Evolutionary conservation across 1,140 invertebrate genomes (phyloP).

Genomic region (Tribolium castaneum): DNA sequence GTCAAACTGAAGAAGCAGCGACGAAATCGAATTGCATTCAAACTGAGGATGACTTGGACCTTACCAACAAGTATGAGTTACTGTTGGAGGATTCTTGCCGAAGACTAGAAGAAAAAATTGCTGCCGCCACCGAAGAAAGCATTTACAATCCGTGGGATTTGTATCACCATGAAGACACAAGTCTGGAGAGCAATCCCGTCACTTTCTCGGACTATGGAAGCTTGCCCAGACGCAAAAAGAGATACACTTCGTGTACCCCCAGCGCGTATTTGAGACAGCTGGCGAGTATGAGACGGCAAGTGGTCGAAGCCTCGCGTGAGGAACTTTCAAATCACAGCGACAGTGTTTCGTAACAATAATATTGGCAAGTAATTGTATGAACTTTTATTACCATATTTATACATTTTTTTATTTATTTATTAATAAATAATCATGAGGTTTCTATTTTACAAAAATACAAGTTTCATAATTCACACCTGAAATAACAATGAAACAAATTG

Average conservation of each 20-base stretch:
- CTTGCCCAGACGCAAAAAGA: conserved; percentile 54
- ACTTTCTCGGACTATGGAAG: conserved; percentile 63
- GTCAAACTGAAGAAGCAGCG: conserved; percentile 40
- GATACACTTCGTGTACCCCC: conserved; percentile 55
- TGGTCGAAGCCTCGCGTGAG: conserved; percentile 59
- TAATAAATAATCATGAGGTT: conserved; percentile 19
- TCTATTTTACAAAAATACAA: conserved; percentile 27
- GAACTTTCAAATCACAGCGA: conserved; percentile 44
- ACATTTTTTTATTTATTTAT: conserved; percentile 36
- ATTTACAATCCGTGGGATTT: conserved; percentile 47
- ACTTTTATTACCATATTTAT: conserved; percentile 41
- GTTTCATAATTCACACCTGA: conserved; percentile 11
- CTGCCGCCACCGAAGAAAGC: neutral
- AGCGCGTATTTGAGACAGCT: conserved; percentile 61
- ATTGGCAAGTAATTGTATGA: neutral
- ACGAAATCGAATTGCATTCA: conserved; percentile 14
- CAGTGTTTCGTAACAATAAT: conserved; percentile 1
- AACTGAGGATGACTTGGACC: neutral
- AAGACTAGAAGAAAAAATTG: conserved; percentile 54
- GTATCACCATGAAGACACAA: conserved; percentile 54
- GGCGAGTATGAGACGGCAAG: conserved; percentile 58
- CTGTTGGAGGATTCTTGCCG: conserved; percentile 58
- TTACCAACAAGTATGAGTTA: conserved; percentile 57
- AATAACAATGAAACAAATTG: conserved; percentile 4
- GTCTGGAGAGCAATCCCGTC: conserved; percentile 57